Conservation (phyloP, 2,888 invertebrate genomes). For the Melinaea marsaeus region DNA sequence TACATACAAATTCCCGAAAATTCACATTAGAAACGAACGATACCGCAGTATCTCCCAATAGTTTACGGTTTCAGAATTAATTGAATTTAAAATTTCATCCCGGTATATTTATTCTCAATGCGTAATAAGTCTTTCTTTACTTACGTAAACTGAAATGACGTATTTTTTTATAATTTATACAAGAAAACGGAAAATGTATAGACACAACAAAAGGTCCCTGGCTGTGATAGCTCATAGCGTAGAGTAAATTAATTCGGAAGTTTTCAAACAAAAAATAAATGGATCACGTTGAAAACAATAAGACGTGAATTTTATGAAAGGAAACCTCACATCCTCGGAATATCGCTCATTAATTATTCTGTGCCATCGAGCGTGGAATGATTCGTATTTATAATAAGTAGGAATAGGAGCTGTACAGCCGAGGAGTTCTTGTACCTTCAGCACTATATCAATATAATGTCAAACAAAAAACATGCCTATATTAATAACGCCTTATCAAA, state of each 20-base stretch:
- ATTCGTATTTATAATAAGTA: slow-evolving; percentile 39
- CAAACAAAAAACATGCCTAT: slow-evolving; percentile 27
- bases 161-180: slow-evolving; percentile 11
- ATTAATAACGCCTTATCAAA: slow-evolving; percentile 37
- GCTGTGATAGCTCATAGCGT: slow-evolving; percentile 55
- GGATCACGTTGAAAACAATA: slow-evolving; percentile 51
- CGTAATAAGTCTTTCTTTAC: background rate
- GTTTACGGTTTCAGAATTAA: slow-evolving; percentile 3
- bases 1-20: slow-evolving; percentile 15
- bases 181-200: slow-evolving; percentile 22
- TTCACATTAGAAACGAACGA: slow-evolving; percentile 8
- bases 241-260: slow-evolving; percentile 65
- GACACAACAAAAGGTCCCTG: slow-evolving; percentile 42
- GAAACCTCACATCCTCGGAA: slow-evolving; percentile 54
- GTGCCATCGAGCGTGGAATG: slow-evolving; percentile 53
- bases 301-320: slow-evolving; percentile 51
- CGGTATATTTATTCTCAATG: background rate
- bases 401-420: slow-evolving; percentile 27
- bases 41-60: background rate
- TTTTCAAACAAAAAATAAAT: slow-evolving; percentile 59
- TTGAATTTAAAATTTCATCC: background rate
- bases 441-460: background rate
- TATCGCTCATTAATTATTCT: slow-evolving; percentile 63
- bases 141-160: slow-evolving; percentile 4
- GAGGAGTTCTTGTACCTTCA: slow-evolving; percentile 10